phyloP scores from a whole-genome alignment of 2,113 vertebrate genomes.

The Geococcyx californianus region DNA sequence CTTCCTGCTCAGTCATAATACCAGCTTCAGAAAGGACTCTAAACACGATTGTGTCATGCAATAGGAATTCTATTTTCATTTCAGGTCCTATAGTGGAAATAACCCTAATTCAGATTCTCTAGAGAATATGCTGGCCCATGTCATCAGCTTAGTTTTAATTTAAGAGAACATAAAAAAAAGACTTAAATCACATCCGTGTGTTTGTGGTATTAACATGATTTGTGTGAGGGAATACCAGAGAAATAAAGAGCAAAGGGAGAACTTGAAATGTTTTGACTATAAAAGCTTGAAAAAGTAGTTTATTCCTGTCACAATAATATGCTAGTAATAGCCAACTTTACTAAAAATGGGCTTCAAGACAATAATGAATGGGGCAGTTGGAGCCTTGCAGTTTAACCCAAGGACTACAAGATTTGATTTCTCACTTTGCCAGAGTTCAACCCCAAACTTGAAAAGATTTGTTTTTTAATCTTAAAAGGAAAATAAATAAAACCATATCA shows the following conservation, averaged over 20 bases:
- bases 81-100: conserved; percentile 11
- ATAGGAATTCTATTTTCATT: conserved; percentile 22
- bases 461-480: background rate
- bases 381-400: background rate
- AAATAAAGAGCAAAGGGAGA: background rate
- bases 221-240: background rate
- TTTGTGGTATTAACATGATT: background rate
- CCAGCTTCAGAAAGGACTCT: background rate
- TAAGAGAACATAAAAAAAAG: background rate
- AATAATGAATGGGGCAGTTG: background rate
- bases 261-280: background rate
- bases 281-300: background rate
- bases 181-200: background rate
- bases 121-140: background rate
- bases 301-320: background rate
- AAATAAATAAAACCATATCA: background rate
- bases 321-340: background rate
- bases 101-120: conserved; percentile 13
- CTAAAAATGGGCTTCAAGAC: background rate
- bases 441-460: fast-evolving
- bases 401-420: background rate
- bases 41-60: background rate
- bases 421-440: background rate
- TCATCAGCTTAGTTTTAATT: conserved; percentile 34
- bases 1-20: background rate